phyloP scores from a whole-genome alignment of 2,797 vertebrate species.

The Rhinophrynus dorsalis region DNA sequence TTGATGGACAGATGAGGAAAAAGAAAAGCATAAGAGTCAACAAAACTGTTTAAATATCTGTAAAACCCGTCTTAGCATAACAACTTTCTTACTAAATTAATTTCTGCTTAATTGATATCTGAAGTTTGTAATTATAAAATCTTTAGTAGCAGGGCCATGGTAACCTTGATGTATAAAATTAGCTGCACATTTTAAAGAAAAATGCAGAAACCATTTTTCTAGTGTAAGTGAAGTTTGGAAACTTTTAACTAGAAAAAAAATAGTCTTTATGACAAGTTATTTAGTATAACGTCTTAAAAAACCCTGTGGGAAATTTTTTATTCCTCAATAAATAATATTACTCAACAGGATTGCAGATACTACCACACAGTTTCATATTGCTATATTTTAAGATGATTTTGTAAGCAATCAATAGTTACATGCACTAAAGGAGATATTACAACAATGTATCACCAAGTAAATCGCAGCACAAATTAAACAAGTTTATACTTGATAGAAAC shows the following conservation, averaged over 20 bases:
- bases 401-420: conserved; percentile 34
- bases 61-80: too few species aligned
- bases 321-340: conserved; percentile 38
- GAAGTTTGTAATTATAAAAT: too few species aligned
- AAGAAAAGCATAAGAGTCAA: too few species aligned
- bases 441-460: conserved; percentile 36
- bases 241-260: not conserved
- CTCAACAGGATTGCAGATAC: conserved; percentile 23
- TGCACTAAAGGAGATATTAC: conserved; percentile 36
- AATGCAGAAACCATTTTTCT: conserved; percentile 2
- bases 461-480: conserved; percentile 41
- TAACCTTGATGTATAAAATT: too few species aligned
- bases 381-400: conserved; percentile 37
- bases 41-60: too few species aligned
- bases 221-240: conserved; percentile 8
- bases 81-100: too few species aligned
- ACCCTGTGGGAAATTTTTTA: conserved; percentile 30
- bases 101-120: too few species aligned
- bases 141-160: too few species aligned
- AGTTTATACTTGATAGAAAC: conserved; percentile 32
- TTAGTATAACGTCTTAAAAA: conserved; percentile 42
- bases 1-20: too few species aligned
- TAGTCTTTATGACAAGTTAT: conserved; percentile 17
- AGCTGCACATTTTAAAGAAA: too few species aligned
- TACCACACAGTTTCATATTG: conserved; percentile 12